Conservation (phyloP, 2,113 vertebrate genomes). For the Pholis gunnellus region DNA sequence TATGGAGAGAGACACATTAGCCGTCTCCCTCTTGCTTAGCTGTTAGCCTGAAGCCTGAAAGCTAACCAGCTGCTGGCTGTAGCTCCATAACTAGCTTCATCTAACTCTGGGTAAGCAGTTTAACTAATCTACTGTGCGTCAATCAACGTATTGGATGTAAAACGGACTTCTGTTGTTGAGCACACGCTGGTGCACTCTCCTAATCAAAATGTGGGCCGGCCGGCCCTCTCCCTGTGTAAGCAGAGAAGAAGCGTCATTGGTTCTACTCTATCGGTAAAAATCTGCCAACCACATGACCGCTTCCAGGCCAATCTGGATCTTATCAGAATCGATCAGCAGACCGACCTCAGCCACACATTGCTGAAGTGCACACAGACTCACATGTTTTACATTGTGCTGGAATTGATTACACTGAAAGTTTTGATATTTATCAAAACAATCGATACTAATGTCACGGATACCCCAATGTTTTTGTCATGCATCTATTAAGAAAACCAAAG, state of each 20-base stretch:
- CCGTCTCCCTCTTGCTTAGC: background rate
- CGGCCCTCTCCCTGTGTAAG: background rate
- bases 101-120: background rate
- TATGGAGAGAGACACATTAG: background rate
- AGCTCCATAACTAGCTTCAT: background rate
- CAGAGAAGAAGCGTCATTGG: background rate
- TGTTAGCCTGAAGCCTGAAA: background rate
- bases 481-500: background rate
- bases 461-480: no score
- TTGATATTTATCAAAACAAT: background rate
- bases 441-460: no score
- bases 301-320: slow-evolving; percentile 4
- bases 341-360: background rate
- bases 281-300: slow-evolving; percentile 11
- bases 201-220: background rate
- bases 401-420: background rate
- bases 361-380: background rate
- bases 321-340: no score
- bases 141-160: background rate
- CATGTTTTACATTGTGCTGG: background rate
- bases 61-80: background rate
- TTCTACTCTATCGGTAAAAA: background rate
- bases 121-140: no score
- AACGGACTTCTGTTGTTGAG: background rate
- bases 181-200: background rate